Evolutionary conservation across 2,113 vertebrate genomes (phyloP), one percentile per base, ranked within the genome.

Genomic region (Chamaetylas fuelleborni): DNA sequence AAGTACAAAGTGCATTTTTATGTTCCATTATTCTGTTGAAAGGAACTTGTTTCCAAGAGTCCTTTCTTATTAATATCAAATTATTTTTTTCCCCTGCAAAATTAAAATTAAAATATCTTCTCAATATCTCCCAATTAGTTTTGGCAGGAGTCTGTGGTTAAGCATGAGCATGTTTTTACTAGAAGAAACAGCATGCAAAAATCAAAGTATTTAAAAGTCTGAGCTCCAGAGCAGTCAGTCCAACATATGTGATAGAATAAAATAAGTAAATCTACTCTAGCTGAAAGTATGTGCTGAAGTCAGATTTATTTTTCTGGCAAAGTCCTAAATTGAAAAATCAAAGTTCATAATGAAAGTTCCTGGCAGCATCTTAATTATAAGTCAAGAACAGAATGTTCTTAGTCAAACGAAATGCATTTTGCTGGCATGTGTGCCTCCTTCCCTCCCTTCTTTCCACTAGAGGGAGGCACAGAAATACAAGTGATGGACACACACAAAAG

Each of bases 281-380:
- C 65, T 90, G 72, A 47, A 92, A 86, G 40, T 80, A 73, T 78
- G 54, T 71, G 72, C 85, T 93, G 54, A 66, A 93, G 40, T 96
- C 64, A 67, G 66, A 84, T 92, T 76, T 95, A 56, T 92, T 94
- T 95, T 91, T 88, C 82, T 93, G 85, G 61, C 88, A 45, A 65
- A 71, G 42, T 78, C 81, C 50, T 92, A 88, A 86, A 90, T 85
- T 86, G 76, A 90, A 95, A 92, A 93, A 91, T 95, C 80, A 69
- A 77, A 83, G 50, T 77, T 93, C 43, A 66, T 95, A 87, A 90
- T 94, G 86, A 87, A 93, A 88, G 78, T 87, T 93, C 74, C 86
- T 92, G 92, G 81, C 92, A 95, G 74, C 76, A 60, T 81, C 67
- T 88, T 96, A 93, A 91, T 96, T 96, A 42, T 56, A 91, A 72